Base-by-base conservation (phyloP, 2,113 vertebrate genomes). In the Melanerpes aurifrons region DNA sequence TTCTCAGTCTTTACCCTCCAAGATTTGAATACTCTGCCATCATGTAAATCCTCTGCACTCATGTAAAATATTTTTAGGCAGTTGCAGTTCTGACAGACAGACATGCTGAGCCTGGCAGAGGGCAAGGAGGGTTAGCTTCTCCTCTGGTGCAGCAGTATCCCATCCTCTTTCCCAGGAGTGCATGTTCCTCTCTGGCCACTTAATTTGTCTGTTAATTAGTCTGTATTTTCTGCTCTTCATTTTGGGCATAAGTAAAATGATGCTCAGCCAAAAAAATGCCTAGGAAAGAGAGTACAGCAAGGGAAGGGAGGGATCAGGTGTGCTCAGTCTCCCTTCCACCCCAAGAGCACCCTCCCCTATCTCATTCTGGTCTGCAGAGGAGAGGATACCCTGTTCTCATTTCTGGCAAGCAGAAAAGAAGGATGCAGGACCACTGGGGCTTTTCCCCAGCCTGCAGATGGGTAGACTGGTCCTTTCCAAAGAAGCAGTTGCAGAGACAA, bases 121-220 rank as follows among this genome's bases (percentile, higher is more conserved):
- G 66, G 56, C 92, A 91, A 45, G 56, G 58, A 87, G 67, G n/a
- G 87, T 58, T 73, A 64, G 40, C 45, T 89, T 92, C 67, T 90
- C 32, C 53, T 79, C 71, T 47, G 70, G 32, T 85, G 87, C n/a
- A 75, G 72, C 54, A 59, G 25, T 35, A 74, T 58, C 82, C 61
- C 69, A 50, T 54, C 58, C 15, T 87, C 20, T 68, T 64, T 71
- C 48, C 64, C 61, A 35, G n/a, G 31, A 86, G 64, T 47, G 20
- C 26, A 7, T 83, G 61, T 79, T 94, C 50, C 48, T 82, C 31
- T n/a, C 26, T 47, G n/a, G 81, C 74, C 53, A 66, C 68, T 76
- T 82, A 62, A 91, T 91, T 89, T 92, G 66, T 78, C 74, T 85
- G 61, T 37, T 73, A 59, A 76, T 93, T 85, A 91, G 84, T 82